A percentile compares a stretch with the other conserved stretches of the same genome.
Evolutionary conservation across 2,888 invertebrate species (phyloP).

Genomic region (Incurvaria masculella): DNA sequence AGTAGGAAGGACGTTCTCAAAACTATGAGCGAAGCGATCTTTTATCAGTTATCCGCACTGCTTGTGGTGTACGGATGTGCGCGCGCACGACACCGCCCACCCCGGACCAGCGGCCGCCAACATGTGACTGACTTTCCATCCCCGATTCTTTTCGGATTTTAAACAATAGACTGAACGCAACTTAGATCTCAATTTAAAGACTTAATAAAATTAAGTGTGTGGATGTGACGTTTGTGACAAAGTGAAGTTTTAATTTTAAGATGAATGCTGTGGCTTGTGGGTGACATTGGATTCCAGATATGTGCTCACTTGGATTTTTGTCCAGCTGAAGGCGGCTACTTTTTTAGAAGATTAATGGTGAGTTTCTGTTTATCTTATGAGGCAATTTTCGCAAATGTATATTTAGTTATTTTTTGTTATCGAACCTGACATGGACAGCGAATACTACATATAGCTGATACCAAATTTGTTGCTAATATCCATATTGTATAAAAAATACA

Average conservation of each 20-base stretch:
- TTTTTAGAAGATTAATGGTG: neutral
- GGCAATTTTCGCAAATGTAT: too few relatives aligned
- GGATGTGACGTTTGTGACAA: neutral
- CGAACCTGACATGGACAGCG: too few relatives aligned
- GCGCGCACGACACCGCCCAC: conserved; percentile 29
- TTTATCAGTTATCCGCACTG: conserved; percentile 53
- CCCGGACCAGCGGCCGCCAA: conserved; percentile 31
- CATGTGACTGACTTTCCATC: conserved; percentile 11
- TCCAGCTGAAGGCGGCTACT: neutral
- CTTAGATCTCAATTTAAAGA: conserved; percentile 53
- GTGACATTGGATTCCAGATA: neutral
- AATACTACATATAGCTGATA: too few relatives aligned
- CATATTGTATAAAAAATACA: too few relatives aligned
- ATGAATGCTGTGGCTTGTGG: neutral
- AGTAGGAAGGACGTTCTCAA: conserved; percentile 47
- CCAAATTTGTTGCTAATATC: too few relatives aligned
- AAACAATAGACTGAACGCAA: conserved; percentile 50
- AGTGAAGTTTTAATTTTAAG: neutral
- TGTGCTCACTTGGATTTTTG: neutral
- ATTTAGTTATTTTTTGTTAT: too few relatives aligned
- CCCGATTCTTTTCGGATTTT: neutral
- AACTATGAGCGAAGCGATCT: conserved; percentile 46
- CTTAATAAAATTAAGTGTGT: conserved; percentile 26
- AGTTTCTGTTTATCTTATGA: too few relatives aligned
- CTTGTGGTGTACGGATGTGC: conserved; percentile 43